phyloP scores from a whole-genome alignment of 2,888 invertebrate species.

The Lymantria monacha region DNA sequence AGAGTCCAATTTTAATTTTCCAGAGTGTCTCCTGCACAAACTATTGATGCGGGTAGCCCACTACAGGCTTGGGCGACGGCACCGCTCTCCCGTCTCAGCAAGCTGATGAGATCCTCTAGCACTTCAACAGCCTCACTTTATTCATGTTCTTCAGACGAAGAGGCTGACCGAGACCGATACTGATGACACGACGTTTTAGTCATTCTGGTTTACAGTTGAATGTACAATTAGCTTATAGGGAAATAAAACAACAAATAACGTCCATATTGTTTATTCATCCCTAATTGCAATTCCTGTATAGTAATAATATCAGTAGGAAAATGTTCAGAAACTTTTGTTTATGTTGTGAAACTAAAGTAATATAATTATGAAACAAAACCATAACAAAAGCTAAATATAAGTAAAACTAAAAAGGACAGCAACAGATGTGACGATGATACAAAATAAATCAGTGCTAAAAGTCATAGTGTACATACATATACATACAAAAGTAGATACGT shows the following conservation, averaged over 20 bases:
- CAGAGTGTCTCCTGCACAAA: conserved; percentile 61
- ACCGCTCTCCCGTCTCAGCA: conserved; percentile 61
- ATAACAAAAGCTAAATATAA: not conserved
- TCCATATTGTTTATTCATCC: conserved; percentile 31
- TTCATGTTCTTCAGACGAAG: conserved; percentile 50
- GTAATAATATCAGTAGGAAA: too few species aligned
- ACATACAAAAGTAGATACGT: too few species aligned
- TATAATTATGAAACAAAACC: not conserved
- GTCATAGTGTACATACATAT: too few species aligned
- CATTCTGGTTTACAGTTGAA: conserved; percentile 20
- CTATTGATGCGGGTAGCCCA: conserved; percentile 56
- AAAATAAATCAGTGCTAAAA: too few species aligned
- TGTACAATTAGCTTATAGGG: not conserved
- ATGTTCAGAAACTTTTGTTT: too few species aligned
- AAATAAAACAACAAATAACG: conserved; percentile 42
- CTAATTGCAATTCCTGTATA: conserved; percentile 8
- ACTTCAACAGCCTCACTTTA: conserved; percentile 58
- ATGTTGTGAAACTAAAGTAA: too few species aligned
- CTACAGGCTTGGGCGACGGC: conserved; percentile 75
- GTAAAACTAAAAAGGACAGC: too few species aligned
- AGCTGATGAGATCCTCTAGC: conserved; percentile 61
- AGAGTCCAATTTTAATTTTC: conserved; percentile 3
- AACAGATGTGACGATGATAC: too few species aligned
- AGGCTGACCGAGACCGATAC: conserved; percentile 22
- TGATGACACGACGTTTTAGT: conserved; percentile 20